Percentiles rank a stretch among this genome's conserved stretches.
Conservation (phyloP, 2,113 vertebrate genomes). For the Struthidea cinerea region DNA sequence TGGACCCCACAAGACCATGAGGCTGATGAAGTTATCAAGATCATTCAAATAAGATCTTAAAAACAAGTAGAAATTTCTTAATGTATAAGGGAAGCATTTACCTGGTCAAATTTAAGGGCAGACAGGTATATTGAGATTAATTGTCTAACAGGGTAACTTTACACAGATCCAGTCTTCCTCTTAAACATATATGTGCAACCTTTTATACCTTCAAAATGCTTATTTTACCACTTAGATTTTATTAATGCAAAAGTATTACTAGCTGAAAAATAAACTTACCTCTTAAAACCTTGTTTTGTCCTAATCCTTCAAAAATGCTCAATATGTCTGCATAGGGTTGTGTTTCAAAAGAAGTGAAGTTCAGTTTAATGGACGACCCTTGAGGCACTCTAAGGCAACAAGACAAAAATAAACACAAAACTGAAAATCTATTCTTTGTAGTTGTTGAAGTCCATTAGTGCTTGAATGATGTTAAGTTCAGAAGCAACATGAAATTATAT, state of each 20-base stretch:
- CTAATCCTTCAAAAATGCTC: conserved; percentile 75
- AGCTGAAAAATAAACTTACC: conserved; percentile 60
- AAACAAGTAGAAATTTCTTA: neutral
- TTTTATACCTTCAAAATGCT: neutral
- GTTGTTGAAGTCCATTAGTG: neutral
- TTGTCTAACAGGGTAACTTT: neutral
- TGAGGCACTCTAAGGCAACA: conserved; percentile 63
- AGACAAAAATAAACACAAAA: neutral
- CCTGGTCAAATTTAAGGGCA: neutral
- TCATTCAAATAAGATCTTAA: neutral
- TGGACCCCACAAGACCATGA: neutral
- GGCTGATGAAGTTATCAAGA: neutral
- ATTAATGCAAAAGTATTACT: neutral
- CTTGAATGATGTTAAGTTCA: neutral
- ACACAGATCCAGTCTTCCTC: neutral
- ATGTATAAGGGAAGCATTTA: neutral
- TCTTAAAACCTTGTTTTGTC: conserved; percentile 72
- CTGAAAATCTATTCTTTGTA: neutral
- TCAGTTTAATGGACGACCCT: conserved; percentile 71
- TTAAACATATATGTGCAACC: rapidly evolving
- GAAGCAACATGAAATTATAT: neutral
- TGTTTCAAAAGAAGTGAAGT: conserved; percentile 66
- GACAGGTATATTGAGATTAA: neutral
- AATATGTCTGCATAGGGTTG: conserved; percentile 47
- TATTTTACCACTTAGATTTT: neutral